Evolutionary conservation across 2,797 vertebrate genomes (phyloP).

Genomic region (Luscinia megarhynchos): DNA sequence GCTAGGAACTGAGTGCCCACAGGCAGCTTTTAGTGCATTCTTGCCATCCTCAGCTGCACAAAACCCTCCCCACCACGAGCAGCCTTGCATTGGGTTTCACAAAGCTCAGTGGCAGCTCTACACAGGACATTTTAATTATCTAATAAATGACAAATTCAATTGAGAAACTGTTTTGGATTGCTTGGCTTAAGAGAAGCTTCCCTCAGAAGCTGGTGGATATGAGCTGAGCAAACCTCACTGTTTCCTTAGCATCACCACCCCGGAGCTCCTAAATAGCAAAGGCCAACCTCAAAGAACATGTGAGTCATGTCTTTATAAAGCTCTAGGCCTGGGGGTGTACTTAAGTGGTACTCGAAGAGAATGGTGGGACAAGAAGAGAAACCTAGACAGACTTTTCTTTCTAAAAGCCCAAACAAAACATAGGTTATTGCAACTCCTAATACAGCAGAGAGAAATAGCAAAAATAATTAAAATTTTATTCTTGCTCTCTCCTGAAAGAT

Average conservation of each 20-base stretch:
- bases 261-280: neutral
- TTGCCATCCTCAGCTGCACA: neutral
- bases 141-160: neutral
- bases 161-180: neutral
- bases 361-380: neutral
- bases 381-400: neutral
- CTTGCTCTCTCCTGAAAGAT: neutral
- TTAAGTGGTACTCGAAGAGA: neutral
- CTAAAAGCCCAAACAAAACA: neutral
- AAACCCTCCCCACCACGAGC: neutral
- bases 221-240: neutral
- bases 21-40: neutral
- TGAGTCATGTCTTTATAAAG: neutral
- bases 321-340: neutral
- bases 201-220: neutral
- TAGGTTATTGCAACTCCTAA: neutral
- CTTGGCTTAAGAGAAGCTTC: neutral
- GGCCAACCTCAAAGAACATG: neutral
- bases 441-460: neutral
- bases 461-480: neutral
- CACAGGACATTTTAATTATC: neutral
- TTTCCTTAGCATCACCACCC: neutral
- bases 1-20: fast-evolving
- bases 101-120: neutral
- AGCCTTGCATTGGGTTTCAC: neutral